Evolutionary conservation across 2,113 vertebrate genomes (phyloP), one percentile per base, ranked within the genome.

Genomic region (Cranoglanis bouderius): DNA sequence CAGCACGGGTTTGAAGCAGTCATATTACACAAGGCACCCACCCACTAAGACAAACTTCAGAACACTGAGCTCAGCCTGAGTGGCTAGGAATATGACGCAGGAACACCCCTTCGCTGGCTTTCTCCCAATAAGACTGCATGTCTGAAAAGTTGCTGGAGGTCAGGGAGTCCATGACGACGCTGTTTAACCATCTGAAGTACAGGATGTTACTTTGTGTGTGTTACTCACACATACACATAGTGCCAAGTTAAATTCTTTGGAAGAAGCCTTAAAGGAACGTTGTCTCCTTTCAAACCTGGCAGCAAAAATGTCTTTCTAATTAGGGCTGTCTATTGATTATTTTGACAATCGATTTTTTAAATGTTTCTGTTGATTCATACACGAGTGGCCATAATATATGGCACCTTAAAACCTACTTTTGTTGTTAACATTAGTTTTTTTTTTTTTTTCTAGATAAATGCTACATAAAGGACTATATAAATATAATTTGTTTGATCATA

Each of bases 141-240:
- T 61, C 82, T 61, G 55, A 49, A 46, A 67, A 67, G 82, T 57
- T 63, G 13, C 24, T 46, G 82, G 82, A 84, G 82, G 83, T 67
- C 83, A 67, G 29, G 16, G n/a, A 85, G 61, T 21, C 61, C 43
- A 51, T 85, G 43, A 67, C 0, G 38, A 85, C 32, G 81, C 43
- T 83, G 77, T 87, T 87, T 82, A 89, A 90, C 85, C 49, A 78
- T 85, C 49, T 67, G 55, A 49, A 88, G 75, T 88, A 88, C 91
- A 92, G 89, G 88, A 92, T 88, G 67, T 43, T 32, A 84, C 35
- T 63, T 53, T 43, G 2, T 46, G 19, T 4, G 29, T 14, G 26
- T 40, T 38, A 61, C 63, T 49, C 63, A 82, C 35, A 67, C 55
- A 75, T 77, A 61, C 63, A 57, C 63, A 82, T 19, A 88, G 32